Evolutionary conservation across 2,888 invertebrate genomes (phyloP).

Genomic region (Synergus gifuensis): DNA sequence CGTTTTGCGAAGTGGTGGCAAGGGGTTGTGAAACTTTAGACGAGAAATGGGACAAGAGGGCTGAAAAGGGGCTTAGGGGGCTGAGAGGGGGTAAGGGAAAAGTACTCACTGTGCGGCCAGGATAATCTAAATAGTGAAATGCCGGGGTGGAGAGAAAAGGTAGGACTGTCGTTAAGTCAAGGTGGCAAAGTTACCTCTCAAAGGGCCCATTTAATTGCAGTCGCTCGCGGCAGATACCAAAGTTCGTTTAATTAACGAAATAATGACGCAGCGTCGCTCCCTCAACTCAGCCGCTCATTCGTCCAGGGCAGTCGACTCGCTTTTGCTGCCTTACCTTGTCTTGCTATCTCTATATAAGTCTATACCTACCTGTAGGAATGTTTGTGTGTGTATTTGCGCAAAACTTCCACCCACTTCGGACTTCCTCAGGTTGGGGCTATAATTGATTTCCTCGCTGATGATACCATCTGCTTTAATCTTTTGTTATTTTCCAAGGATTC

Average conservation of each 20-base stretch:
- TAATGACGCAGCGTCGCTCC: constrained; percentile 61
- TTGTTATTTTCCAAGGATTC: background rate
- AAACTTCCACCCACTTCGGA: constrained; percentile 22
- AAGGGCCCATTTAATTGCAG: constrained; percentile 69
- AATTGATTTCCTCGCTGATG: background rate
- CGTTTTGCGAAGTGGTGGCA: constrained; percentile 44
- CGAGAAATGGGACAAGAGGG: constrained; percentile 20
- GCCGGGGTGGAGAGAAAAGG: constrained; percentile 42
- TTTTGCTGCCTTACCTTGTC: constrained; percentile 45
- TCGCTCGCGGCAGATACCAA: constrained; percentile 64
- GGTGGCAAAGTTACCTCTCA: constrained; percentile 65
- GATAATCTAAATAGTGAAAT: constrained; percentile 61
- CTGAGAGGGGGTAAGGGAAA: constrained; percentile 1
- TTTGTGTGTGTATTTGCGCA: constrained; percentile 20
- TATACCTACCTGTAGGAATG: constrained; percentile 47
- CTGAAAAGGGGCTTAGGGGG: background rate
- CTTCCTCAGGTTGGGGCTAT: background rate
- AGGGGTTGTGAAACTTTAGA: constrained; percentile 38
- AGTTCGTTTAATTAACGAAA: constrained; percentile 74
- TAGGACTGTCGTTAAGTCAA: constrained; percentile 63
- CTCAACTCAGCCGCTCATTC: constrained; percentile 51
- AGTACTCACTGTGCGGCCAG: constrained; percentile 47
- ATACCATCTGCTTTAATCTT: background rate
- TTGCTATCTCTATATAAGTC: constrained; percentile 3
- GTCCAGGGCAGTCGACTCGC: constrained; percentile 48